Conservation (phyloP, 2,113 vertebrate species). For the cattle (Bos taurus) region DNA sequence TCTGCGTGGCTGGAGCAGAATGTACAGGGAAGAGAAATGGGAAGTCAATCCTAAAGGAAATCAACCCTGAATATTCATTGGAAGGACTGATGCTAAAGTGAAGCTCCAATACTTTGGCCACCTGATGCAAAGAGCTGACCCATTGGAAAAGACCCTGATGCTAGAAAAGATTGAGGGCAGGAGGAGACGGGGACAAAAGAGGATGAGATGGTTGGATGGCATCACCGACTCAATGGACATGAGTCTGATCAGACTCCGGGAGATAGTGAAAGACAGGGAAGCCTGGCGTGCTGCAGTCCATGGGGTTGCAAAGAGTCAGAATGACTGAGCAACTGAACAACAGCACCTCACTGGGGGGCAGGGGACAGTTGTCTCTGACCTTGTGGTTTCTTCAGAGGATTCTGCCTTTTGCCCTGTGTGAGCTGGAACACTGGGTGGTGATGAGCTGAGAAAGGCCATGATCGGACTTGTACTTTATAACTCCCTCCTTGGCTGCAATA, state of each 20-base stretch:
- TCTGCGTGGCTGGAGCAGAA: neutral
- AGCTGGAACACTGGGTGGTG: neutral
- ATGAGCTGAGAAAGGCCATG: neutral
- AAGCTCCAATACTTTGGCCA: neutral
- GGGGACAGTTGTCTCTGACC: neutral
- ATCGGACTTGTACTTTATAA: neutral
- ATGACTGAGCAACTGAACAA: neutral
- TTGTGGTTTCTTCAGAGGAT: neutral
- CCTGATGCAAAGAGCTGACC: neutral
- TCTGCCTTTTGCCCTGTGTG: neutral
- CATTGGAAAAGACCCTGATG: neutral
- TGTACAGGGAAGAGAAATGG: no score
- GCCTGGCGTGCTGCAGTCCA: neutral
- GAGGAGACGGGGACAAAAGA: neutral
- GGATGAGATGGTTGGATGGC: neutral
- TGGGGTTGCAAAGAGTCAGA: neutral
- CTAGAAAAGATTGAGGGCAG: neutral
- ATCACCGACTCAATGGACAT: neutral
- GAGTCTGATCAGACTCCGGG: neutral
- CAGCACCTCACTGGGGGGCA: rapidly evolving
- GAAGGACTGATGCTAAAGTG: neutral
- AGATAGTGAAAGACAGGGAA: neutral
- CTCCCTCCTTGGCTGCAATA: neutral
- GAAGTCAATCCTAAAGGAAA: neutral
- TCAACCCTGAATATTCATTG: neutral